Conservation (phyloP, 1,140 invertebrate genomes). For the Condylostylus longicornis region DNA sequence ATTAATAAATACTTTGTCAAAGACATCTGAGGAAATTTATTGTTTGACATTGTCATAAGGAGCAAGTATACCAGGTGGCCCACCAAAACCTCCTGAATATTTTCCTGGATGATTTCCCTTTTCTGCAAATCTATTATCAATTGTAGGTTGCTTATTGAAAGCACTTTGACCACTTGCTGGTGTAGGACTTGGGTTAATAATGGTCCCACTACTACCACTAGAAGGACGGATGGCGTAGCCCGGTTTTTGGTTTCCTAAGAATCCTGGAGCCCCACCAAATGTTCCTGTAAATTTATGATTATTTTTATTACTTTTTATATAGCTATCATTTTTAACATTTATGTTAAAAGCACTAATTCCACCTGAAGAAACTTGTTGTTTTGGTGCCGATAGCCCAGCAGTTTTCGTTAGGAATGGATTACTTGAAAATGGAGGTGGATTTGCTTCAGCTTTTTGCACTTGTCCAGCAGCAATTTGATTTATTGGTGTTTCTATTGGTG, state of each 20-base stretch:
- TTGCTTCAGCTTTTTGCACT: not conserved
- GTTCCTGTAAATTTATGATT: conserved; percentile 6
- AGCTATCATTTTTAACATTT: not conserved
- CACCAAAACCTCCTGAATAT: conserved; percentile 20
- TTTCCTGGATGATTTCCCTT: conserved; percentile 5
- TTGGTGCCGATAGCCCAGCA: too few species aligned
- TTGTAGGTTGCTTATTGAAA: conserved; percentile 12
- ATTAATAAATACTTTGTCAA: too few species aligned
- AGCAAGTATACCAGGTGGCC: conserved; percentile 24
- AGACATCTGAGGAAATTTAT: too few species aligned
- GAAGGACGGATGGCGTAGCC: conserved; percentile 6
- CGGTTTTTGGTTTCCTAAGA: conserved; percentile 9
- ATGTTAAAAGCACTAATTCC: not conserved
- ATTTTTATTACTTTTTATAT: not conserved
- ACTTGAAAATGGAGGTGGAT: not conserved
- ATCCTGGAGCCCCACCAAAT: conserved; percentile 23
- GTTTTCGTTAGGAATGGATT: too few species aligned
- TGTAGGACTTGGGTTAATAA: not conserved
- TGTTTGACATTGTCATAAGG: conserved; percentile 29
- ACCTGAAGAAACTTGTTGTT: not conserved
- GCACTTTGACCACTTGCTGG: conserved; percentile 14
- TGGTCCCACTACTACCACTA: not conserved
- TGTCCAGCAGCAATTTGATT: not conserved
- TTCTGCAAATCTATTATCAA: conserved; percentile 19
- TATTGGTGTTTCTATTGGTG: not conserved